Evolutionary conservation across 1,140 invertebrate species (phyloP).

Genomic region (Psix sp.): DNA sequence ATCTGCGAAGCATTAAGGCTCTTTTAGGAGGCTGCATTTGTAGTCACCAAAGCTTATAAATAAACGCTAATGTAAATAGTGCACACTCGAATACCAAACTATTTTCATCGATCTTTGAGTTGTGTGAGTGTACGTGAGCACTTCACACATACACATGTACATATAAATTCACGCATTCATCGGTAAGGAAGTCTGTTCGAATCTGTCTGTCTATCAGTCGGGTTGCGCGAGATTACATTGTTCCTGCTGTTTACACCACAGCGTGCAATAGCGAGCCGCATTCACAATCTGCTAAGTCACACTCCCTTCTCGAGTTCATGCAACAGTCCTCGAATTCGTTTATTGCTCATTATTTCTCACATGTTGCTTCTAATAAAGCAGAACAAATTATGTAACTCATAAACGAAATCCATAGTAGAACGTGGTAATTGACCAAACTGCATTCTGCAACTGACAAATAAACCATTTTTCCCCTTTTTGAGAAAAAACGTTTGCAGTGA

Average conservation of each 20-base stretch:
- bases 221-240: constrained; percentile 29
- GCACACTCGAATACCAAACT: constrained; percentile 70
- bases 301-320: no score
- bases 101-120: constrained; percentile 70
- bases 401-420: no score
- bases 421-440: no score
- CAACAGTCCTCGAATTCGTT: no score
- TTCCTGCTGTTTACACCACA: constrained; percentile 21
- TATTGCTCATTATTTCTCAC: no score
- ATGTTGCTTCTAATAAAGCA: no score
- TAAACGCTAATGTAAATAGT: constrained; percentile 76
- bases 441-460: no score
- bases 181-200: constrained; percentile 16
- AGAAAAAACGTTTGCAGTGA: no score
- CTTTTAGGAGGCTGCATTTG: constrained; percentile 59
- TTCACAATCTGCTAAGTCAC: no score
- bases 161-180: no score
- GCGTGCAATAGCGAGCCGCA: constrained; percentile 9
- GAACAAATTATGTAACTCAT: no score
- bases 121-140: constrained; percentile 29
- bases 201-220: constrained; percentile 24
- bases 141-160: constrained; percentile 7
- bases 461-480: no score
- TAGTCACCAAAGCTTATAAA: constrained; percentile 71
- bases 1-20: constrained; percentile 20